These are phyloP conservation scores for Catamblyrhynchus diadema DNA, from an alignment of 2,797 vertebrate species.

Conservation along the genomic window DNA sequence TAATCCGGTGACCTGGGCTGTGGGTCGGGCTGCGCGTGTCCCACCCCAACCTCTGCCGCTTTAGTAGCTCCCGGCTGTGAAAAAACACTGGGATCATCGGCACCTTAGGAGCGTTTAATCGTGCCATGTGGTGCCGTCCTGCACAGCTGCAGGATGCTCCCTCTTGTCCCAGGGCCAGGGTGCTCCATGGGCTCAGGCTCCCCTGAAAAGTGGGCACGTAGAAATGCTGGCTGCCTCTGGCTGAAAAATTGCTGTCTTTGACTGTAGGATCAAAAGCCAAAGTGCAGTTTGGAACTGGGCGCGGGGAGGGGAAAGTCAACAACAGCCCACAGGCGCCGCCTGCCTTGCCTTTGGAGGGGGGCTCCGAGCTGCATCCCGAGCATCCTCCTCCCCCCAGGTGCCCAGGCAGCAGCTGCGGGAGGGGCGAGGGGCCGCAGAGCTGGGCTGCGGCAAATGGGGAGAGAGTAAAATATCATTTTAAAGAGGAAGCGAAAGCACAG, in stretches of 20 bases:
- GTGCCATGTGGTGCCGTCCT: rapidly evolving
- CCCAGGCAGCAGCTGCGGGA: background rate
- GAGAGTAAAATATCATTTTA: slow-evolving; percentile 78
- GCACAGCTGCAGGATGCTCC: background rate
- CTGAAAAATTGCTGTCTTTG: background rate
- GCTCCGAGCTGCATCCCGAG: rapidly evolving
- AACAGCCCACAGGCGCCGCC: rapidly evolving
- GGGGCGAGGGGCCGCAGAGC: background rate
- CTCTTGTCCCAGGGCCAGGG: background rate
- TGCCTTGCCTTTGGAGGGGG: background rate
- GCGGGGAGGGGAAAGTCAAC: rapidly evolving
- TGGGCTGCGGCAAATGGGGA: background rate
- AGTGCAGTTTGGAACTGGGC: background rate
- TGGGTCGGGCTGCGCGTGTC: background rate
- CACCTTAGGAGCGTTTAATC: background rate
- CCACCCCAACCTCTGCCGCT: background rate
- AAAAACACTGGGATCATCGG: rapidly evolving
- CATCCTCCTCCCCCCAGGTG: background rate
- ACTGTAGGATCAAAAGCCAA: background rate
- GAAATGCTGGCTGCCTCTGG: background rate
- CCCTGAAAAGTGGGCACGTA: rapidly evolving
- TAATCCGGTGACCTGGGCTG: slow-evolving; percentile 47
- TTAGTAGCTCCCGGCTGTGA: background rate
- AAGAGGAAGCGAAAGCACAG: slow-evolving; percentile 73
- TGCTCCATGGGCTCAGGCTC: rapidly evolving